Percentiles rank a stretch among this genome's conserved stretches.
Evolutionary conservation across 2,797 vertebrate genomes (phyloP).

Genomic region (Pangasius krempfi): DNA sequence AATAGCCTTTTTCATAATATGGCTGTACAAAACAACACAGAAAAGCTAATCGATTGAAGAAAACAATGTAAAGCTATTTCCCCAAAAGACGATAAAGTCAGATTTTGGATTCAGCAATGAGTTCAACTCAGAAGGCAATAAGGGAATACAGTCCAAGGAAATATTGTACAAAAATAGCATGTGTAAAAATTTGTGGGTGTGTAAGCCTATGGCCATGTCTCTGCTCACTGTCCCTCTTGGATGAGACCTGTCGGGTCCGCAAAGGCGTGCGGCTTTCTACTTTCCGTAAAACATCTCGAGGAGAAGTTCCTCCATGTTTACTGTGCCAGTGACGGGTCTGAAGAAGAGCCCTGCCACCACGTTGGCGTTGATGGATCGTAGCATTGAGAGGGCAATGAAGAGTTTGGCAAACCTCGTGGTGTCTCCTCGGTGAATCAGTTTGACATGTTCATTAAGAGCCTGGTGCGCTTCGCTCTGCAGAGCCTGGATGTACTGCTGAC

Average conservation of each 20-base stretch:
- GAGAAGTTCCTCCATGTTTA: constrained; percentile 96
- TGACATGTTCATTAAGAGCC: constrained; percentile 91
- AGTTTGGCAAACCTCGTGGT: constrained; percentile 87
- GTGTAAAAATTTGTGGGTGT: constrained; percentile 81
- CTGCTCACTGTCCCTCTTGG: constrained; percentile 18
- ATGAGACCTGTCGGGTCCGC: constrained; percentile 12
- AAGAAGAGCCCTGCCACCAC: constrained; percentile 93
- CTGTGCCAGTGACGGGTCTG: constrained; percentile 89
- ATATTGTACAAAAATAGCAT: constrained; percentile 88
- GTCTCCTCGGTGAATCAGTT: constrained; percentile 84
- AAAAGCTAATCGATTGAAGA: constrained; percentile 36
- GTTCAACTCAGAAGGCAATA: constrained; percentile 53
- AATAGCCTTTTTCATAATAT: constrained; percentile 42
- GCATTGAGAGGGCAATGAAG: constrained; percentile 87
- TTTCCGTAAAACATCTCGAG: constrained; percentile 96
- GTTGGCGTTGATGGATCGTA: constrained; percentile 86
- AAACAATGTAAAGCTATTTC: constrained; percentile 48
- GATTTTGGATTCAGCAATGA: constrained; percentile 57
- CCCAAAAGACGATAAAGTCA: constrained; percentile 42
- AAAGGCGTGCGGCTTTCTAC: constrained; percentile 57
- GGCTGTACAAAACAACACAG: constrained; percentile 37
- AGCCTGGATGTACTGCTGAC: constrained; percentile 90
- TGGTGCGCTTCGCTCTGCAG: constrained; percentile 91
- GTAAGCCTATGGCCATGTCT: constrained; percentile 4
- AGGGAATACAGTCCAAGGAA: constrained; percentile 47